Evolutionary conservation across 2,888 invertebrate species (phyloP).

Genomic region (Cartodere bifasciata): DNA sequence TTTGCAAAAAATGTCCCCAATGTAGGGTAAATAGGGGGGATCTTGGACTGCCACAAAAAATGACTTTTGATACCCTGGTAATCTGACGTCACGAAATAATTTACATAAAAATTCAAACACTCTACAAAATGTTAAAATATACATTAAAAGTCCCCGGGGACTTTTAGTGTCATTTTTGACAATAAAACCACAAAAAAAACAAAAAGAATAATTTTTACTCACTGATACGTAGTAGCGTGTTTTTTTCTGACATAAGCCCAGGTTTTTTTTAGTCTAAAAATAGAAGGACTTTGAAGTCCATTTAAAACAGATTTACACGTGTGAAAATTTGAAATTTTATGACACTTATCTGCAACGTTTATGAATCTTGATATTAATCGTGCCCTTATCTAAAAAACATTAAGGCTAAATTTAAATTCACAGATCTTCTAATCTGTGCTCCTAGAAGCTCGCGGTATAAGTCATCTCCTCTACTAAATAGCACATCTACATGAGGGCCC

Average conservation of each 20-base stretch:
- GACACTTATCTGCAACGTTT: slow-evolving; percentile 41
- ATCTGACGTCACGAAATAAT: slow-evolving; percentile 34
- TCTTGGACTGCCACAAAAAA: slow-evolving; percentile 32
- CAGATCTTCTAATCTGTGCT: too few relatives aligned
- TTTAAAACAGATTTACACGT: slow-evolving; percentile 39
- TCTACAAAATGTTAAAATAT: slow-evolving; percentile 19
- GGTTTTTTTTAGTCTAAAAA: slow-evolving; percentile 37
- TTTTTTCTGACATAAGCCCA: slow-evolving; percentile 39
- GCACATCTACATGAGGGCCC: too few relatives aligned
- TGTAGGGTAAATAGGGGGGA: slow-evolving; percentile 37
- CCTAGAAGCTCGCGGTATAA: too few relatives aligned
- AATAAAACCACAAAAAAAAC: background rate
- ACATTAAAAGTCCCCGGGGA: too few relatives aligned
- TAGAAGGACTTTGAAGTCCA: slow-evolving; percentile 40
- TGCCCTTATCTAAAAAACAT: slow-evolving; percentile 33
- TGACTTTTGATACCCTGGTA: slow-evolving; percentile 31
- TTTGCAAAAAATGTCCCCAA: slow-evolving; percentile 35
- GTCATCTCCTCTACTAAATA: too few relatives aligned
- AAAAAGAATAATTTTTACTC: slow-evolving; percentile 14
- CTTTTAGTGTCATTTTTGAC: background rate
- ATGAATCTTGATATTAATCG: slow-evolving; percentile 40
- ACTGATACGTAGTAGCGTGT: slow-evolving; percentile 41
- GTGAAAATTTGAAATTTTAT: slow-evolving; percentile 39
- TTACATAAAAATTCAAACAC: slow-evolving; percentile 37
- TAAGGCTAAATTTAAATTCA: too few relatives aligned